Percentiles rank a stretch among this genome's conserved stretches.
Evolutionary conservation across 1,140 invertebrate species (phyloP).

Genomic region (Frieseomelitta varia): DNA sequence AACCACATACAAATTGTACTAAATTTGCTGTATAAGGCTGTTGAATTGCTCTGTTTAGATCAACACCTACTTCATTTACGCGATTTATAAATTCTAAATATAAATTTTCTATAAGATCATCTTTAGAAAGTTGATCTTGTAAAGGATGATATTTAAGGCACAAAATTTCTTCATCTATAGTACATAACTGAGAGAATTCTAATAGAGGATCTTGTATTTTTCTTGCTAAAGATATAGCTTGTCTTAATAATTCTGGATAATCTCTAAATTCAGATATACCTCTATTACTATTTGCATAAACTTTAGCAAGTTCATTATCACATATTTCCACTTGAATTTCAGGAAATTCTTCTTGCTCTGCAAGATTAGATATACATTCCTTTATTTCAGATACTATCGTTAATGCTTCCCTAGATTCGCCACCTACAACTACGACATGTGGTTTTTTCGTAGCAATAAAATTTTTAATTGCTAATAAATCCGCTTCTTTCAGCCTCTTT

Average conservation of each 20-base stretch:
- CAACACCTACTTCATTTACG: constrained; percentile 98
- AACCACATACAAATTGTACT: constrained; percentile 98
- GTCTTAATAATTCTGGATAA: constrained; percentile 92
- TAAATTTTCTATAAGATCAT: constrained; percentile 92
- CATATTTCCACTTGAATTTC: constrained; percentile 94
- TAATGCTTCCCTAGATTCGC: constrained; percentile 93
- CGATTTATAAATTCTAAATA: constrained; percentile 96
- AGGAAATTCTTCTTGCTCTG: constrained; percentile 94
- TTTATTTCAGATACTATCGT: constrained; percentile 93
- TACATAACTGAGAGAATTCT: constrained; percentile 97
- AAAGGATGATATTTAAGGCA: constrained; percentile 91
- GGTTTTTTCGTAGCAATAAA: constrained; percentile 96
- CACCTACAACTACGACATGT: constrained; percentile 95
- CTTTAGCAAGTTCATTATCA: constrained; percentile 95
- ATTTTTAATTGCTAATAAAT: constrained; percentile 90
- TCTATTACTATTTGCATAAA: constrained; percentile 95
- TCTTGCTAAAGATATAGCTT: constrained; percentile 96
- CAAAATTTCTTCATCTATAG: constrained; percentile 96
- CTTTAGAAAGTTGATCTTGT: constrained; percentile 92
- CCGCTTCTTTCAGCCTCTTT: constrained; percentile 89
- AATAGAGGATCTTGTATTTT: constrained; percentile 97
- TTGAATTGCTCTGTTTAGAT: constrained; percentile 96
- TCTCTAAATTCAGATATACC: constrained; percentile 94
- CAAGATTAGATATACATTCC: constrained; percentile 88
- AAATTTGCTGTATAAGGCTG: constrained; percentile 93